Conservation (phyloP, 2,797 vertebrate genomes). For the Urosaurus nigricauda region DNA sequence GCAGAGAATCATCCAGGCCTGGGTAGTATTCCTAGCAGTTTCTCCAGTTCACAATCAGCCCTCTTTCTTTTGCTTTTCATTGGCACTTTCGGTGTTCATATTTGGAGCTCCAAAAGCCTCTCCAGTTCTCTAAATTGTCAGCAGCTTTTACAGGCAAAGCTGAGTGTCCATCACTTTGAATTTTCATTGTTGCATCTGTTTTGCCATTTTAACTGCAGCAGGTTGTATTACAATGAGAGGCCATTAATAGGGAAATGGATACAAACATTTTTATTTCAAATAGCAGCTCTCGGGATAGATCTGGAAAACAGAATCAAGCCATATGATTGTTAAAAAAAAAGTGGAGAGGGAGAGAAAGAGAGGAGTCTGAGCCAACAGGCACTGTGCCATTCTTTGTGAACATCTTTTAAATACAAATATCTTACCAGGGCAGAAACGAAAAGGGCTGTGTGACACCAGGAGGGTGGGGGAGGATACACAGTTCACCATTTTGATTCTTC, state of each 20-base stretch:
- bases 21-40: slow-evolving; percentile 68
- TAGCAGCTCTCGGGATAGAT: slow-evolving; percentile 77
- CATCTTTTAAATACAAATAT: slow-evolving; percentile 73
- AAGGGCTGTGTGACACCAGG: slow-evolving; percentile 31
- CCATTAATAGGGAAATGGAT: slow-evolving; percentile 80
- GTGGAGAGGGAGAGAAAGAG: background rate
- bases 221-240: slow-evolving; percentile 79
- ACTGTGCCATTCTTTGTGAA: slow-evolving; percentile 73
- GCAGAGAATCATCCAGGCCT: slow-evolving; percentile 56
- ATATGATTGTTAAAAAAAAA: slow-evolving; percentile 76
- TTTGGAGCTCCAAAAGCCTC: slow-evolving; percentile 79
- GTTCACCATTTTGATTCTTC: slow-evolving; percentile 72
- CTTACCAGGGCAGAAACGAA: slow-evolving; percentile 35
- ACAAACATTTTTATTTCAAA: slow-evolving; percentile 84
- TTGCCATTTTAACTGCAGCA: slow-evolving; percentile 81
- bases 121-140: slow-evolving; percentile 78
- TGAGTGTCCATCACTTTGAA: slow-evolving; percentile 84
- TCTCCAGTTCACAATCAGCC: slow-evolving; percentile 74
- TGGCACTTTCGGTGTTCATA: slow-evolving; percentile 74
- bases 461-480: slow-evolving; percentile 48
- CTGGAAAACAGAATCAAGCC: slow-evolving; percentile 79
- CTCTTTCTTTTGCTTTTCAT: slow-evolving; percentile 73
- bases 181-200: slow-evolving; percentile 85
- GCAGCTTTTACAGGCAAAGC: slow-evolving; percentile 82
- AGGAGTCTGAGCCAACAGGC: slow-evolving; percentile 54